These are phyloP conservation scores for Pristiophorus japonicus DNA, from an alignment of 2,113 vertebrate genomes.

Conservation along the genomic window DNA sequence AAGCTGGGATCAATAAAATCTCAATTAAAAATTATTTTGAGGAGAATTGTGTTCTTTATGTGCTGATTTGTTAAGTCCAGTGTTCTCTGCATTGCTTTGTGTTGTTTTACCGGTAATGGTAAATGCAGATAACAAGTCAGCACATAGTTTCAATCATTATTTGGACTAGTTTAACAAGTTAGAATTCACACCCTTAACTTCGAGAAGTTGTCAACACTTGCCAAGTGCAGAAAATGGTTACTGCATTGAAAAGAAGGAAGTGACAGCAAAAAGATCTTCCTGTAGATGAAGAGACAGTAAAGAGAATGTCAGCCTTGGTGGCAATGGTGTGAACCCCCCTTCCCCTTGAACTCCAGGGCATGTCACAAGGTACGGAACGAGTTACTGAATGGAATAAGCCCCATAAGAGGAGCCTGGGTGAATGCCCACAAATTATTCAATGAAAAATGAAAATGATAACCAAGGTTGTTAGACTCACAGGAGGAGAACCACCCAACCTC, in stretches of 20 bases:
- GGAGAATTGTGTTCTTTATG: not conserved
- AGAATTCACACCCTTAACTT: not conserved
- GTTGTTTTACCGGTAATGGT: not conserved
- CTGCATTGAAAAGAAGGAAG: not conserved
- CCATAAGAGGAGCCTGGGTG: not conserved
- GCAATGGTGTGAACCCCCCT: not conserved
- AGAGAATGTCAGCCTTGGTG: not conserved
- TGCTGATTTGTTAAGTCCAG: not conserved
- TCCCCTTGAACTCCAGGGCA: not conserved
- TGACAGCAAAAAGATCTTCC: not conserved
- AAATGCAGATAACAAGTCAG: not conserved
- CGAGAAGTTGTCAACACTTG: not conserved
- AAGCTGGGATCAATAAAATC: not conserved
- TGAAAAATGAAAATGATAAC: not conserved
- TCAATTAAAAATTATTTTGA: not conserved
- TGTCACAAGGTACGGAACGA: not conserved
- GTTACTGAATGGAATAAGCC: not conserved
- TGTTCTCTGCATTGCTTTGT: not conserved
- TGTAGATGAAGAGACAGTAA: not conserved
- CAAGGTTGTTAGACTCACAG: not conserved
- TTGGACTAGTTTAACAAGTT: not conserved
- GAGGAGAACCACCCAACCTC: not conserved
- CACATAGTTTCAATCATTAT: not conserved
- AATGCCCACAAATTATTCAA: not conserved
- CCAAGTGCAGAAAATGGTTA: not conserved